Conservation (phyloP, 2,113 vertebrate species). For the Otocyon megalotis region DNA sequence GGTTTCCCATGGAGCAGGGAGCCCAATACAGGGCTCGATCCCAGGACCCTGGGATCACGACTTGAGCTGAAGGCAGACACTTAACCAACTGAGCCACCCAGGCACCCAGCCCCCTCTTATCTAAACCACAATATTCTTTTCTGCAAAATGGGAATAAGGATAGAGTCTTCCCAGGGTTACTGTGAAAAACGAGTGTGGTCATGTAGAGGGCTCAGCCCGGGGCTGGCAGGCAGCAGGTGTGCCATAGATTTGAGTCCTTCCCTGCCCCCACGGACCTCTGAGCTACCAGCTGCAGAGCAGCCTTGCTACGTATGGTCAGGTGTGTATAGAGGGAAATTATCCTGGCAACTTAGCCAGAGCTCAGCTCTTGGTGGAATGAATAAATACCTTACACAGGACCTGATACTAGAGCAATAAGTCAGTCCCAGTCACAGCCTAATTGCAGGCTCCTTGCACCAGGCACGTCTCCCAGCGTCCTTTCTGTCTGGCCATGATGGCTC, state of each 20-base stretch:
- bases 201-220: not conserved
- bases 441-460: not conserved
- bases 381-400: not conserved
- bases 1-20: too few species aligned
- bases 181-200: not conserved
- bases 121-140: not conserved
- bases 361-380: not conserved
- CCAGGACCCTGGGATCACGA: too few species aligned
- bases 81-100: too few species aligned
- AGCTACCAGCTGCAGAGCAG: accelerated
- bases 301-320: not conserved
- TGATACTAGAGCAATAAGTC: not conserved
- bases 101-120: not conserved
- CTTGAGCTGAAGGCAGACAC: too few species aligned
- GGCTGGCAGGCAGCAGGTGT: not conserved
- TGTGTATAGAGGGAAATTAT: not conserved
- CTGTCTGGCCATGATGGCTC: accelerated
- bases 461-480: not conserved
- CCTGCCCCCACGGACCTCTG: accelerated
- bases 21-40: too few species aligned
- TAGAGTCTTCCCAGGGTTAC: not conserved
- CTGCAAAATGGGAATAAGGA: not conserved
- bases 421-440: not conserved
- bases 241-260: accelerated
- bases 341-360: not conserved